Evolutionary conservation across 2,888 invertebrate genomes (phyloP).

Genomic region (Macropis europaea): DNA sequence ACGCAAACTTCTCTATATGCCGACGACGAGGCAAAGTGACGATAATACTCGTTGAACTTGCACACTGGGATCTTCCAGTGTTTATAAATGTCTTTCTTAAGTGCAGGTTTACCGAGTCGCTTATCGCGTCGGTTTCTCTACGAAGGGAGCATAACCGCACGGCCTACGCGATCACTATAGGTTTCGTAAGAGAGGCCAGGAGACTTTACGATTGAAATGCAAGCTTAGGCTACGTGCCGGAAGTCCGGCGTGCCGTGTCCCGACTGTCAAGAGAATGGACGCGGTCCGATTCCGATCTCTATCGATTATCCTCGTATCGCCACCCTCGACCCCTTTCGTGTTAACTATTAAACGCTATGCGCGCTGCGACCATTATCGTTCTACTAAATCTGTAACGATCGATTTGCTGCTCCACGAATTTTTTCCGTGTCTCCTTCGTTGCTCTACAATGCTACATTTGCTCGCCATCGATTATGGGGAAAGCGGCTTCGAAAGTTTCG

Average conservation of each 20-base stretch:
- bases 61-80: neutral
- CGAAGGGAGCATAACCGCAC: conserved; percentile 7
- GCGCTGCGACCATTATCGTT: no score
- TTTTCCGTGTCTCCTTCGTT: no score
- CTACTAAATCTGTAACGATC: no score
- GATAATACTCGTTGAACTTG: neutral
- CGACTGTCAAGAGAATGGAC: conserved; percentile 60
- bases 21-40: neutral
- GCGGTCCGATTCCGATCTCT: conserved; percentile 59
- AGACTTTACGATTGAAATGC: conserved; percentile 69
- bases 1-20: neutral
- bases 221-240: conserved; percentile 70
- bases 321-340: conserved; percentile 22
- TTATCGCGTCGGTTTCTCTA: conserved; percentile 14
- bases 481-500: no score
- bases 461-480: no score
- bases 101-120: neutral
- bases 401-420: no score
- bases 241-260: conserved; percentile 67
- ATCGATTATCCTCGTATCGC: conserved; percentile 51
- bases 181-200: conserved; percentile 52
- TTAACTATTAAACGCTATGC: conserved; percentile 22
- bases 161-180: conserved; percentile 34
- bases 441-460: no score
- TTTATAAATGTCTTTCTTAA: neutral